Evolutionary conservation across 2,888 invertebrate species (phyloP), one percentile per base, ranked within the genome.

Genomic region (Mamestra brassicae): DNA sequence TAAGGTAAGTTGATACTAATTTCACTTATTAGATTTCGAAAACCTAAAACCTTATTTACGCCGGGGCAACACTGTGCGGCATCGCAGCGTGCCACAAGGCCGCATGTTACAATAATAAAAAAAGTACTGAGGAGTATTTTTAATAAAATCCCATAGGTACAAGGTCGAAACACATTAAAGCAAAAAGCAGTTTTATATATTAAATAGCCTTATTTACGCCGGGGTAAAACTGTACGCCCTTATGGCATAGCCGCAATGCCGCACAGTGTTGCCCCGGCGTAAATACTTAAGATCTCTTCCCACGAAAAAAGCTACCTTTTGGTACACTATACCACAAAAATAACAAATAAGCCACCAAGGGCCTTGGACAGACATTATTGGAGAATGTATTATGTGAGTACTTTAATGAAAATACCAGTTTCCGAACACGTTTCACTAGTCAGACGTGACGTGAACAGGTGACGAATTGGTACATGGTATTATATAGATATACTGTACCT

Each of bases 391-490:
- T 10, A 36, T 17, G 17, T 45, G 47, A 55, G 54, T 45, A 55
- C 54, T 60, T 60, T 47, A 57, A 15, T 60, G 34, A 73, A 83
- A 83, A 81, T 81, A 81, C 80, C 83, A 61, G 80, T 81, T 78
- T 83, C 13, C 17, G 62, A 83, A 78, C 79, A 60, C 11, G 72
- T 71, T 80, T 54, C 34, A 55, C 79, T 13, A 66, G 36, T 17
- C 50, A 34, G 47, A 62, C 47, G 26, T 26, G 26, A 26, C 26
- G 26, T 26, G 52, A 45, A 64, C 66, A 42, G 62, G 66, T 81
- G 81, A 70, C 63, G 52, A 70, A 63, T 64, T 64, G 38, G 47
- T 42, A 62, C 45, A 36, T 47, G n/a, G 15, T 15, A 47, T 50
- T 13, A 15, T 6, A 52, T 52, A 52, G 52, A 52, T 17, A 13